Conservation (phyloP, 2,113 vertebrate species). For the Centropus bengalensis region DNA sequence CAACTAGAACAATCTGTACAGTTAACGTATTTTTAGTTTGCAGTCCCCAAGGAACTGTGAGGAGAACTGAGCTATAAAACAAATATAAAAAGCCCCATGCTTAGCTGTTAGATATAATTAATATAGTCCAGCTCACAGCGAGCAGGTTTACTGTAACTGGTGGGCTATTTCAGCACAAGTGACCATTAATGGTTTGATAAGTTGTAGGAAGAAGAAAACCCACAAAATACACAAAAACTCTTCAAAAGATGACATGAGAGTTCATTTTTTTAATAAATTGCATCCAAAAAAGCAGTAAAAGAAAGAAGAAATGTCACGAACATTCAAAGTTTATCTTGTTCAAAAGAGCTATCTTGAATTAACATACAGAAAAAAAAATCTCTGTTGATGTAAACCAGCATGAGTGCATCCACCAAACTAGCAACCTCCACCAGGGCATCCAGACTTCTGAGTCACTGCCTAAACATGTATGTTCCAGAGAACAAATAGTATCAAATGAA, state of each 20-base stretch:
- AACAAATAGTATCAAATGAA: not conserved
- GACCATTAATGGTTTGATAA: slow-evolving; percentile 2
- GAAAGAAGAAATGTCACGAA: not conserved
- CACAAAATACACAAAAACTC: not conserved
- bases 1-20: slow-evolving; percentile 38
- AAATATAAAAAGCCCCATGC: not conserved
- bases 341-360: not conserved
- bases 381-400: not conserved
- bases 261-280: not conserved
- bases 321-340: not conserved
- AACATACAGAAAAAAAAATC: not conserved
- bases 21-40: slow-evolving; percentile 40
- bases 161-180: not conserved
- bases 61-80: not conserved
- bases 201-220: not conserved
- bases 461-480: not conserved
- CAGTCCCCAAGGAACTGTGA: not conserved
- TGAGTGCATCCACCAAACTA: not conserved
- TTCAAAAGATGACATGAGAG: not conserved
- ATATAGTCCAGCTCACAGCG: not conserved
- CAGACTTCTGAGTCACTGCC: not conserved
- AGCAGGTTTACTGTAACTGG: not conserved
- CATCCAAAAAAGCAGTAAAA: not conserved
- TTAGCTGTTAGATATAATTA: not conserved
- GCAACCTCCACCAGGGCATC: not conserved